phyloP scores from a whole-genome alignment of 2,888 invertebrate species.

The Copidosoma aretas region DNA sequence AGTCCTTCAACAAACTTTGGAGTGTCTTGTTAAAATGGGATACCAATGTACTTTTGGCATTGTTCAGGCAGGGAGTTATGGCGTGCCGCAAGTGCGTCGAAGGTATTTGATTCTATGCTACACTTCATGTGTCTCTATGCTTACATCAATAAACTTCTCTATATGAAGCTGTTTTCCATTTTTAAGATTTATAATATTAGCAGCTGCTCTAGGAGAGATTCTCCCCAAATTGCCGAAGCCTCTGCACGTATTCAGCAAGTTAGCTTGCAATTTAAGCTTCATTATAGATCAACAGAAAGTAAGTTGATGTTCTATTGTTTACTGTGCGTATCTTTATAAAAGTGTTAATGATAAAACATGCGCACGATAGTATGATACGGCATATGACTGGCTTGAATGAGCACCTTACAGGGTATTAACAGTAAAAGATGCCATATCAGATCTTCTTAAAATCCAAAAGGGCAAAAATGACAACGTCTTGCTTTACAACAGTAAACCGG shows the following conservation, averaged over 20 bases:
- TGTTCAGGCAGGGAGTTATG: constrained; percentile 86
- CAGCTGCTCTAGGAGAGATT: constrained; percentile 79
- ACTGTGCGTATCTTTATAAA: neutral
- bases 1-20: constrained; percentile 79
- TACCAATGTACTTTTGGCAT: constrained; percentile 88
- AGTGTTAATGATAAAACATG: no score
- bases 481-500: constrained; percentile 73
- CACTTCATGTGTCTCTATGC: neutral
- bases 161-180: constrained; percentile 33
- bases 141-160: neutral
- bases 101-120: constrained; percentile 60
- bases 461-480: constrained; percentile 75
- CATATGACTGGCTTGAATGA: constrained; percentile 70
- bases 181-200: constrained; percentile 74
- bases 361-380: constrained; percentile 56
- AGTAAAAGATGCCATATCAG: constrained; percentile 83
- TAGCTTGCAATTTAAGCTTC: constrained; percentile 71
- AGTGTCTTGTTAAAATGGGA: constrained; percentile 81
- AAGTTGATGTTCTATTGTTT: constrained; percentile 16
- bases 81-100: constrained; percentile 81
- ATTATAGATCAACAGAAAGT: constrained; percentile 69
- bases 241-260: constrained; percentile 75
- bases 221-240: constrained; percentile 83
- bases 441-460: constrained; percentile 77
- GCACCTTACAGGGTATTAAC: constrained; percentile 81